Base-by-base conservation (phyloP, 2,113 vertebrate genomes). In the Circaetus gallicus region DNA sequence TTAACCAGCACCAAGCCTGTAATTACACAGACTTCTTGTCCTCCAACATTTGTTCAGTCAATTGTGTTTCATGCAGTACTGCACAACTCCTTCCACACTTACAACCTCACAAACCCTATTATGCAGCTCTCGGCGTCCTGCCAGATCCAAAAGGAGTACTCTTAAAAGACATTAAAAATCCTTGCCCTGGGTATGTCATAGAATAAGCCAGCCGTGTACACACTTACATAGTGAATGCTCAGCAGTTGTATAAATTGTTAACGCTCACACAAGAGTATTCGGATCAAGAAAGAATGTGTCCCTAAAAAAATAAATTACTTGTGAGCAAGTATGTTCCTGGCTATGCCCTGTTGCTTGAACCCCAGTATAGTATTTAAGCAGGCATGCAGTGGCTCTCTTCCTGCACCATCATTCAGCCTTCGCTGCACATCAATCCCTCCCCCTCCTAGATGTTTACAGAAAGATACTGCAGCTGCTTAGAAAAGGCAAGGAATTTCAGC, bases 11-110 rank as follows among this genome's bases (percentile, higher is more conserved):
- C 62, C 12, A 6, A 56, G 70, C 28, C 31, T 32, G 2, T 91
- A 92, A 96, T 94, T 97, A 96, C 89, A 88, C 19, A 89, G 82
- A 86, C 76, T 82, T 90, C 88, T 94, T 79, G 87, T 90, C 85
- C 85, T 84, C 76, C 90, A 93, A 96, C 77, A 90, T 90, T 96
- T 95, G 86, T 91, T 94, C 67, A 43, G 76, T 63, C 72, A 78
- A 59, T 61, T 90, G 82, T 65, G 59, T 67, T 88, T 93, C 86
- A 95, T 29, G 87, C 77, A 93, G 89, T 4, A 14, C 79, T 89
- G 96, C 74, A 82, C 83, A 94, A 88, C 65, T 85, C 82, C 67
- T 92, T 89, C 87, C 77, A 90, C 47, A n/a, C 66, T 91, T 72
- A 77, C 16, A 58, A 55, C 45, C 77, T 63, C 13, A 2, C 62